Evolutionary conservation across 1,140 invertebrate species (phyloP).

Genomic region (Trypoxylus dichotomus): DNA sequence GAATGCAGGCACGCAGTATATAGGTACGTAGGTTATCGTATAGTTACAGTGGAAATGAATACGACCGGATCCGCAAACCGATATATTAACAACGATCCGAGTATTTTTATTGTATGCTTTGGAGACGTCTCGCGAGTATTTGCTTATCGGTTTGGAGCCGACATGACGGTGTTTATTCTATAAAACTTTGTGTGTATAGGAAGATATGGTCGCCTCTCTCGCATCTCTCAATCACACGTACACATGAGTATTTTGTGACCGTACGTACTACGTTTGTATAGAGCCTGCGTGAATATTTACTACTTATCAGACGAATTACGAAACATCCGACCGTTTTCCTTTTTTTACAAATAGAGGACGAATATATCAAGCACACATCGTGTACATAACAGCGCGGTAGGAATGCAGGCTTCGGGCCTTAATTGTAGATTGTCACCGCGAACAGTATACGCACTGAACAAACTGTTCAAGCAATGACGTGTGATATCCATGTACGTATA

Average conservation of each 20-base stretch:
- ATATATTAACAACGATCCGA: slow-evolving; percentile 3
- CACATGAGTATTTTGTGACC: neutral
- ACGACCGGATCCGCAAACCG: neutral
- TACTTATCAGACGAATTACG: slow-evolving; percentile 4
- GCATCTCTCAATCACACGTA: neutral
- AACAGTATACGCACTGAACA: too few relatives aligned
- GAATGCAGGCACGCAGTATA: too few relatives aligned
- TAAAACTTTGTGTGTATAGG: slow-evolving; percentile 6
- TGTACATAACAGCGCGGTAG: too few relatives aligned
- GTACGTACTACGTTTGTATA: neutral
- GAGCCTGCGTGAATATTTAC: neutral
- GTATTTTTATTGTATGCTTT: slow-evolving; percentile 13
- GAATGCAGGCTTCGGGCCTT: neutral
- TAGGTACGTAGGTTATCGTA: too few relatives aligned
- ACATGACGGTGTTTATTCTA: slow-evolving; percentile 18
- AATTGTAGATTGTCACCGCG: too few relatives aligned
- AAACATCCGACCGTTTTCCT: neutral
- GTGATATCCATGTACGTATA: too few relatives aligned
- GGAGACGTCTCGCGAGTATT: slow-evolving; percentile 20
- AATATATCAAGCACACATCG: neutral
- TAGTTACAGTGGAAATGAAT: too few relatives aligned
- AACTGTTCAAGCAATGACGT: too few relatives aligned
- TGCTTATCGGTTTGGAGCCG: slow-evolving; percentile 22
- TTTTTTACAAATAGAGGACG: neutral
- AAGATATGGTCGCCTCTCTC: slow-evolving; percentile 9